These are phyloP conservation scores for Greenwoodochromis staneri DNA, from an alignment of 2,113 vertebrate genomes.

Conservation along the genomic window DNA sequence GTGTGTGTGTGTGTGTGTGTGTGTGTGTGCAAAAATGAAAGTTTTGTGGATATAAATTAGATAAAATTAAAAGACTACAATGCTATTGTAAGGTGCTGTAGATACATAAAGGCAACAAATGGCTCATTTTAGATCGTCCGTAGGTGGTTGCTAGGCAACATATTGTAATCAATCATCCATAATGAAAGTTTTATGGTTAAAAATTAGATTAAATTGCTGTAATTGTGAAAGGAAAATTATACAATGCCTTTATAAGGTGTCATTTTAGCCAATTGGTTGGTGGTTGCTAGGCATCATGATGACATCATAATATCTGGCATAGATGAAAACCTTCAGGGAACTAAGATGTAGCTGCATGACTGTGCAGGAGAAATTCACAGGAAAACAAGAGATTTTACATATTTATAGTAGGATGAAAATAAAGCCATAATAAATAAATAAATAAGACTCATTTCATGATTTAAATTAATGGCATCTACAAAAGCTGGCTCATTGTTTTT, in stretches of 20 bases:
- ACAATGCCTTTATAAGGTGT: background rate
- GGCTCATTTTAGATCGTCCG: rapidly evolving
- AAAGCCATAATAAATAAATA: background rate
- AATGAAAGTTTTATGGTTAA: background rate
- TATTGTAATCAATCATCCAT: background rate
- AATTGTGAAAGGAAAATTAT: background rate
- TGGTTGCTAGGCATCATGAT: background rate
- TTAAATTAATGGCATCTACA: background rate
- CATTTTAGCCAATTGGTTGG: background rate
- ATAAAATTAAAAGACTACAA: background rate
- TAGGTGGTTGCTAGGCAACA: background rate
- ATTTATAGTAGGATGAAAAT: background rate
- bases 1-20: background rate
- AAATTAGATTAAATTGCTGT: background rate
- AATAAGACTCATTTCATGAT: background rate
- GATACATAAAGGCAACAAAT: background rate
- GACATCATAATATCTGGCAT: background rate
- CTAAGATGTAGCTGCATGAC: background rate
- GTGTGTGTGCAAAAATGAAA: background rate
- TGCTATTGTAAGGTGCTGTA: background rate
- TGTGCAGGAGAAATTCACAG: background rate
- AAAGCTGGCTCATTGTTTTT: background rate
- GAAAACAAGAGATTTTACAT: background rate
- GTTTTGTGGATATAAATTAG: background rate
- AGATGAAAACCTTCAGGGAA: background rate